Base-by-base conservation (phyloP, 30 jellyfish, hydroid and myxozoan species). In the Cassiopea xamachana region DNA sequence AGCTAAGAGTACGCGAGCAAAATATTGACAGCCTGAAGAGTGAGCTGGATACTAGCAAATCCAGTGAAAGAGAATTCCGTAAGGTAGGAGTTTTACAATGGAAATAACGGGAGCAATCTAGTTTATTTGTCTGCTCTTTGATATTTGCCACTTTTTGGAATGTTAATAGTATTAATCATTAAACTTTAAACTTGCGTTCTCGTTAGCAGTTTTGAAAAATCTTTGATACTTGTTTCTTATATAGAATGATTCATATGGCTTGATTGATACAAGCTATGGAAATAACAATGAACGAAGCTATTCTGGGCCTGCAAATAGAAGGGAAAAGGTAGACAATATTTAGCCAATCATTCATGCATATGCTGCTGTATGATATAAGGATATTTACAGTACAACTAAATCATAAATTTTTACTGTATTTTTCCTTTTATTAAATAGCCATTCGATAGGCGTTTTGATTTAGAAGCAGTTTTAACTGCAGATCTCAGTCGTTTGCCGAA, bases 1-100 rank as follows among this genome's bases (percentile, higher is more conserved):
- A 96, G 88, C 71, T 96, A 60, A 73, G 93, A 83, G 73, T 98
- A 7, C 93, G 95, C 79, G 99, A 96, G 62, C 96, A 92, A 49
- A 94, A 89, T 73, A 83, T 96, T 3, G 97, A 86, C 71, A 27
- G 85, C 46, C 79, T 96, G 67, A 84, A 88, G 79, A 92, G 87
- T 7, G 98, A 96, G 71, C 82, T 95, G 48, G 90, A 91, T 67
- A 75, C 75, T 0, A 95, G 98, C 70, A 73, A 83, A 73, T 77
- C 81, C 81, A 79, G 60, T 50, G 95, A 88, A 48, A 88, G 68
- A 46, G 95, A 88, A 16, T 39, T 77, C 74, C 60, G 80, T 45
- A 79, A 55, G 83, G 95, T 88, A 79, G n/a, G 27, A 1, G 1
- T 2, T 14, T 3, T 13, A 62, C 14, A 13, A 62, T 62, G 74